phyloP scores from a whole-genome alignment of 1,140 invertebrate genomes.

The Trachymyrmex cornetzi region DNA sequence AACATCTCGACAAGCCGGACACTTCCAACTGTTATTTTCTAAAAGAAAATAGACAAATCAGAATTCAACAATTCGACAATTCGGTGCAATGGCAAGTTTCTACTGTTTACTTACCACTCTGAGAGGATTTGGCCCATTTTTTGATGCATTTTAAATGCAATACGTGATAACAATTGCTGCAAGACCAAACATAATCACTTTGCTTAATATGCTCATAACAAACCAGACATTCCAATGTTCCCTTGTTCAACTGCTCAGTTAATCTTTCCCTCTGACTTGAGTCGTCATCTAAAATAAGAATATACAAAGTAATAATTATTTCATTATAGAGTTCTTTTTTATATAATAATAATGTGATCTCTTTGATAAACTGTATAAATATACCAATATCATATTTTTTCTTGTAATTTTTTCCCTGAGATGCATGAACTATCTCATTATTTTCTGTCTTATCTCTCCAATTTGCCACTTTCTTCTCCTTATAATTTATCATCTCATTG shows the following conservation, averaged over 20 bases:
- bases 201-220: slow-evolving; percentile 95
- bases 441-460: slow-evolving; percentile 77
- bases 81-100: background rate
- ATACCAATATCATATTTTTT: slow-evolving; percentile 79
- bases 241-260: slow-evolving; percentile 92
- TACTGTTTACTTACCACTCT: slow-evolving; percentile 87
- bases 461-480: slow-evolving; percentile 76
- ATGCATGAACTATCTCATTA: slow-evolving; percentile 51
- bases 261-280: slow-evolving; percentile 92
- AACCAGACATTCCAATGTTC: slow-evolving; percentile 95
- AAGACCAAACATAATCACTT: slow-evolving; percentile 95
- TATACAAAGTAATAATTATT: background rate
- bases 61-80: background rate
- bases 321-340: background rate
- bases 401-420: slow-evolving; percentile 68
- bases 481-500: slow-evolving; percentile 65
- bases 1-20: slow-evolving; percentile 95
- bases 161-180: slow-evolving; percentile 96
- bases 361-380: slow-evolving; percentile 24
- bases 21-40: slow-evolving; percentile 94
- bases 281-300: slow-evolving; percentile 84
- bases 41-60: slow-evolving; percentile 55
- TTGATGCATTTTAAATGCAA: slow-evolving; percentile 96
- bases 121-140: slow-evolving; percentile 95
- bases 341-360: slow-evolving; percentile 24